phyloP scores from a whole-genome alignment of 2,113 vertebrate genomes.

The Coracopsis vasa region DNA sequence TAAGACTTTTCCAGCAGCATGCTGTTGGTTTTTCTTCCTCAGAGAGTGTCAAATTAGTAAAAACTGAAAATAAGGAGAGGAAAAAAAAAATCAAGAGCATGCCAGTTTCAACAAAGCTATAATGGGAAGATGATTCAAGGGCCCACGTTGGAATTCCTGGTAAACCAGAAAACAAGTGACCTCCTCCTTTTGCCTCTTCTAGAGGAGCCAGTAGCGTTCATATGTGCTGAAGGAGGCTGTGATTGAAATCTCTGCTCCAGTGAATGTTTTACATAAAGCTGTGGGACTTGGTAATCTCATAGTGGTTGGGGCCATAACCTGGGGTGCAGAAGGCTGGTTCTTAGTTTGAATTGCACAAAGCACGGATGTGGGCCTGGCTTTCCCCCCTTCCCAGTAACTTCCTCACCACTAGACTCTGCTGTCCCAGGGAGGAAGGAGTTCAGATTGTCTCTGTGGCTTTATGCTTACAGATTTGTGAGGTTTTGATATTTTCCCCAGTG shows the following conservation, averaged over 20 bases:
- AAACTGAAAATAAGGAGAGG: background rate
- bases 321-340: background rate
- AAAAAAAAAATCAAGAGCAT: background rate
- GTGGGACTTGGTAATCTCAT: background rate
- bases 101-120: slow-evolving; percentile 22
- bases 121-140: slow-evolving; percentile 29
- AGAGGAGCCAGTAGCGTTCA: background rate
- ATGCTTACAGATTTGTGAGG: background rate
- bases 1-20: slow-evolving; percentile 33
- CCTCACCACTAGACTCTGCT: background rate
- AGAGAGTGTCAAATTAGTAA: slow-evolving; percentile 27
- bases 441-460: background rate
- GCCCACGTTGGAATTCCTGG: background rate
- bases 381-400: background rate
- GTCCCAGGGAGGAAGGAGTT: background rate
- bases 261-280: background rate
- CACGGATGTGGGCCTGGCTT: background rate
- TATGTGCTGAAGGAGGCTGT: background rate
- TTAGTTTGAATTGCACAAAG: background rate
- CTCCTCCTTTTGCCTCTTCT: background rate
- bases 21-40: slow-evolving; percentile 18
- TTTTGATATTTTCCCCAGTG: background rate
- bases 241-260: background rate
- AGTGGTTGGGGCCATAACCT: background rate
- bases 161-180: background rate